Evolutionary conservation across 2,888 invertebrate species (phyloP).

Genomic region (Caenorhabditis sp.): DNA sequence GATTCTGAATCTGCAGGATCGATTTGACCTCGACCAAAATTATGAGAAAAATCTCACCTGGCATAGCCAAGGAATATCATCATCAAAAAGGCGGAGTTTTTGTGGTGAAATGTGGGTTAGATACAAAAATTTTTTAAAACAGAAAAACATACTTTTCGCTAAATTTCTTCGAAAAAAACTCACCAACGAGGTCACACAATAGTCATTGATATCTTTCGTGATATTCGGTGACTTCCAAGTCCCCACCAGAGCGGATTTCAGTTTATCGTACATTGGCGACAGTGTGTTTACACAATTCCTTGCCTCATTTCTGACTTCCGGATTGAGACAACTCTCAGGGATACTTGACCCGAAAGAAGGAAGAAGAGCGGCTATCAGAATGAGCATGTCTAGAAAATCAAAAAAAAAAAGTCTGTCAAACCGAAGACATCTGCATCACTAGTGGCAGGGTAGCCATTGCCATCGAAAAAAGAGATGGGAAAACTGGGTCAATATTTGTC

Average conservation of each 20-base stretch:
- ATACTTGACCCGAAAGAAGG: not conserved
- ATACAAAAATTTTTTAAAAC: no score
- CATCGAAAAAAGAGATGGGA: not conserved
- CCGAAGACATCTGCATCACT: conserved; percentile 7
- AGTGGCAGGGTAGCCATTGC: not conserved
- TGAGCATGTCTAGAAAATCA: not conserved
- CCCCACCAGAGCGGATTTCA: not conserved
- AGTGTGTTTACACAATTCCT: conserved; percentile 22
- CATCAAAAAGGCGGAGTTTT: no score
- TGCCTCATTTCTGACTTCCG: conserved; percentile 18
- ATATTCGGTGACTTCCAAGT: conserved; percentile 9
- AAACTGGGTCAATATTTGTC: conserved; percentile 33
- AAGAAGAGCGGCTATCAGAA: not conserved
- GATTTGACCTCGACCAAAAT: no score
- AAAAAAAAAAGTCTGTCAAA: not conserved
- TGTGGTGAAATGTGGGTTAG: no score
- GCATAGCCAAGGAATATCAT: no score
- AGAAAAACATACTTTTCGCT: no score
- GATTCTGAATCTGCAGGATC: no score
- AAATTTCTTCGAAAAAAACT: no score
- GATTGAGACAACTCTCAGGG: conserved; percentile 7
- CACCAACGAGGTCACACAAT: conserved; percentile 18
- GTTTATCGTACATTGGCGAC: conserved; percentile 25
- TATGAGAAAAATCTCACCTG: no score
- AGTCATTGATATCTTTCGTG: conserved; percentile 19